Conservation (phyloP, 1,140 invertebrate genomes). For the Drosophila arizonae region DNA sequence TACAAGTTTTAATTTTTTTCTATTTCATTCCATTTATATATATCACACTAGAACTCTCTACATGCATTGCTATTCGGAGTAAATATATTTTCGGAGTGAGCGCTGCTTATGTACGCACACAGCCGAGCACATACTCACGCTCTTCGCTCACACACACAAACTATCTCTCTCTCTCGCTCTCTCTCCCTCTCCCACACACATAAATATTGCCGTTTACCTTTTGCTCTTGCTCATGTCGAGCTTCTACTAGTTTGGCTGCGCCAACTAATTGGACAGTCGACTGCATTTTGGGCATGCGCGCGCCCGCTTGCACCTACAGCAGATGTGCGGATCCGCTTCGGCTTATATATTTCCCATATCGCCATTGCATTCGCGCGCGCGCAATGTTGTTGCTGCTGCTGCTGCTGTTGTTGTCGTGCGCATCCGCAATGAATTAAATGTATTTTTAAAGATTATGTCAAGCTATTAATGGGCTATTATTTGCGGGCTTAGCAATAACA, state of each 20-base stretch:
- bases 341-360: constrained; percentile 19
- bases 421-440: constrained; percentile 59
- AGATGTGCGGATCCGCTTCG: constrained; percentile 29
- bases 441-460: constrained; percentile 50
- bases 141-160: constrained; percentile 10
- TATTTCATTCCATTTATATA: neutral
- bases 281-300: constrained; percentile 48
- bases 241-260: constrained; percentile 38
- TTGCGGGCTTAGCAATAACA: constrained; percentile 21
- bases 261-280: constrained; percentile 72
- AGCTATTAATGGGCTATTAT: constrained; percentile 49
- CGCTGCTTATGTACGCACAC: constrained; percentile 41
- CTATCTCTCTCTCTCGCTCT: constrained; percentile 23
- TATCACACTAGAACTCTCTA: constrained; percentile 18
- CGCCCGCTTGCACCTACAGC: constrained; percentile 50
- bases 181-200: constrained; percentile 4
- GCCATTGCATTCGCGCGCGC: constrained; percentile 25
- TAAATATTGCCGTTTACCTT: constrained; percentile 30
- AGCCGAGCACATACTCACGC: constrained; percentile 12
- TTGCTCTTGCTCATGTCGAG: constrained; percentile 38
- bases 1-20: neutral
- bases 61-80: constrained; percentile 42
- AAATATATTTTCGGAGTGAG: constrained; percentile 43
- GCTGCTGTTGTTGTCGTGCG: constrained; percentile 26
- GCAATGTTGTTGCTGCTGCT: neutral